Evolutionary conservation across 2,113 vertebrate genomes (phyloP).

Genomic region (Nicator chloris): DNA sequence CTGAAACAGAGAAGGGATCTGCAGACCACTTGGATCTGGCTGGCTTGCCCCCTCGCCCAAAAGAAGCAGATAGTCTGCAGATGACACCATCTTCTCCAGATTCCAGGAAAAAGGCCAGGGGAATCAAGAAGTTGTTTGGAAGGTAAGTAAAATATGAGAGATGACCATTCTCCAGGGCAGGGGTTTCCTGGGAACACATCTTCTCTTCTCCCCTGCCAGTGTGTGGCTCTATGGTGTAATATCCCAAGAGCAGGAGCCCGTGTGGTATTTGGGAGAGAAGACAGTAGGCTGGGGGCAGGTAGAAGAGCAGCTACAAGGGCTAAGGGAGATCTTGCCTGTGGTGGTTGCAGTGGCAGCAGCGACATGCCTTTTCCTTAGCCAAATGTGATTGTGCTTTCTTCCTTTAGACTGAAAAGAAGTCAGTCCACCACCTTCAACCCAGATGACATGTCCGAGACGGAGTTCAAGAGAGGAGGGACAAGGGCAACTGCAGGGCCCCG

Average conservation of each 20-base stretch:
- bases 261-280: background rate
- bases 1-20: slow-evolving; percentile 87
- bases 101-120: slow-evolving; percentile 89
- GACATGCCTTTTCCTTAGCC: background rate
- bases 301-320: background rate
- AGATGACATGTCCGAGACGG: slow-evolving; percentile 86
- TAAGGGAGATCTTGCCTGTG: background rate
- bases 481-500: slow-evolving; percentile 92
- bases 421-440: slow-evolving; percentile 95
- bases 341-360: background rate
- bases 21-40: slow-evolving; percentile 89
- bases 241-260: background rate
- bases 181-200: background rate
- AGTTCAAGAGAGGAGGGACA: slow-evolving; percentile 93
- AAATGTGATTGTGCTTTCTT: background rate
- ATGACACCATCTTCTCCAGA: slow-evolving; percentile 85
- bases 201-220: background rate
- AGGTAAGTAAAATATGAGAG: slow-evolving; percentile 76
- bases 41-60: slow-evolving; percentile 77
- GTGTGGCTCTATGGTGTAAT: background rate
- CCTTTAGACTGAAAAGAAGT: slow-evolving; percentile 87
- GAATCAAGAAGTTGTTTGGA: slow-evolving; percentile 94
- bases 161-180: accelerated
- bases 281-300: too few species aligned
- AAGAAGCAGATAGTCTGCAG: slow-evolving; percentile 77